These are phyloP conservation scores for Camponotus floridanus DNA, from an alignment of 1,140 invertebrate genomes.

Conservation along the genomic window DNA sequence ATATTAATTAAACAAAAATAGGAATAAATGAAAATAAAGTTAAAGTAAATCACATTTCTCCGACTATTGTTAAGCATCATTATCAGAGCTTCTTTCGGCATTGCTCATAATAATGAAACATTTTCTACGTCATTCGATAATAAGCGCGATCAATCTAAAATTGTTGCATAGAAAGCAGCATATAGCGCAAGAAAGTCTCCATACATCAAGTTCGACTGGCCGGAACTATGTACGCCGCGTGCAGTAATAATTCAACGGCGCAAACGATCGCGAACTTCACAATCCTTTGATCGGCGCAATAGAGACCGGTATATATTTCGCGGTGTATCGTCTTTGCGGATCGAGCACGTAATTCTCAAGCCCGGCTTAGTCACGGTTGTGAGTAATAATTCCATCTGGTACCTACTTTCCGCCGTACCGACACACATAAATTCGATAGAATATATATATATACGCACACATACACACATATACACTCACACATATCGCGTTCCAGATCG, in stretches of 20 bases:
- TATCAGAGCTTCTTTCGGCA: background rate
- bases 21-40: background rate
- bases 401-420: conserved; percentile 50
- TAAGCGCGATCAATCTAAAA: conserved; percentile 15
- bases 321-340: conserved; percentile 59
- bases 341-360: conserved; percentile 70
- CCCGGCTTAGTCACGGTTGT: conserved; percentile 68
- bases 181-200: conserved; percentile 37
- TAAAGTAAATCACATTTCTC: background rate
- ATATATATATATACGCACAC: background rate
- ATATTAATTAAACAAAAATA: background rate
- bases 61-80: conserved; percentile 3
- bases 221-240: background rate
- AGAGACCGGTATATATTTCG: conserved; percentile 59
- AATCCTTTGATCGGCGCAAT: conserved; percentile 55
- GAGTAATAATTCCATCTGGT: conserved; percentile 67
- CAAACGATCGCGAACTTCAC: conserved; percentile 51
- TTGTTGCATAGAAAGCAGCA: conserved; percentile 17
- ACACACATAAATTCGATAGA: conserved; percentile 24
- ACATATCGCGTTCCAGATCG: conserved; percentile 71
- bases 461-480: background rate
- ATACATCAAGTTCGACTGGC: conserved; percentile 44
- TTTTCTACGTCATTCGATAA: conserved; percentile 26
- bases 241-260: conserved; percentile 49
- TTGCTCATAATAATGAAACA: background rate